Percentiles rank a stretch among this genome's conserved stretches.
Conservation (phyloP, 1,140 invertebrate species). For the Meloidogyne chitwoodi region DNA sequence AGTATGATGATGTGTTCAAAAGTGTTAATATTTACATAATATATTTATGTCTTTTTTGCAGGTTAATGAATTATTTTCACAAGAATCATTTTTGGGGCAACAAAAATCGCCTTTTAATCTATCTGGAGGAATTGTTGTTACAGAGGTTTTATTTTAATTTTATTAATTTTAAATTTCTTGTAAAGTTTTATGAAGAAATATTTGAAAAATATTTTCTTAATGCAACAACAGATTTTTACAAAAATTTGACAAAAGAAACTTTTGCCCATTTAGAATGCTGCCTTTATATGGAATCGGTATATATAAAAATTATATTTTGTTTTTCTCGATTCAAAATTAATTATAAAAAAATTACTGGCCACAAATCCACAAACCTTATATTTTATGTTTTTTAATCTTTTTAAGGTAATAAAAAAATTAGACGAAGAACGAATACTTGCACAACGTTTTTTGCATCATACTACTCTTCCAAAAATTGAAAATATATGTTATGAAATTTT, state of each 20-base stretch:
- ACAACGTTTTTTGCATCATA: conserved; percentile 19
- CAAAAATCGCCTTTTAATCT: neutral
- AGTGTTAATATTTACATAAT: too few species aligned
- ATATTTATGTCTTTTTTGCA: neutral
- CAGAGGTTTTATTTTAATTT: neutral
- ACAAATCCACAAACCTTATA: neutral
- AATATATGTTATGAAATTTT: conserved; percentile 30
- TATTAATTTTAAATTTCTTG: neutral
- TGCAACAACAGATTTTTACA: conserved; percentile 39
- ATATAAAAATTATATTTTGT: conserved; percentile 7
- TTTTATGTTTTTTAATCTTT: neutral
- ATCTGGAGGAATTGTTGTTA: neutral
- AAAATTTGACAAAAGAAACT: conserved; percentile 32
- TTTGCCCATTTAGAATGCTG: conserved; percentile 42
- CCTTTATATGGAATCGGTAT: conserved; percentile 45
- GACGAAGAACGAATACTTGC: conserved; percentile 40
- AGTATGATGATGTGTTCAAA: too few species aligned
- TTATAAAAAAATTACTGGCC: too few species aligned
- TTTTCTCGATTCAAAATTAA: neutral
- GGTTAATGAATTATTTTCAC: conserved; percentile 13
- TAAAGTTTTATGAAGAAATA: conserved; percentile 39
- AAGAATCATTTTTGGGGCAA: conserved; percentile 2
- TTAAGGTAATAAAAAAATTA: conserved; percentile 40
- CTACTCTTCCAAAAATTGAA: conserved; percentile 21
- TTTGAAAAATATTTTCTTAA: conserved; percentile 43